Conservation (phyloP, 2,888 invertebrate genomes). For the Leptodirus hochenwartii region DNA sequence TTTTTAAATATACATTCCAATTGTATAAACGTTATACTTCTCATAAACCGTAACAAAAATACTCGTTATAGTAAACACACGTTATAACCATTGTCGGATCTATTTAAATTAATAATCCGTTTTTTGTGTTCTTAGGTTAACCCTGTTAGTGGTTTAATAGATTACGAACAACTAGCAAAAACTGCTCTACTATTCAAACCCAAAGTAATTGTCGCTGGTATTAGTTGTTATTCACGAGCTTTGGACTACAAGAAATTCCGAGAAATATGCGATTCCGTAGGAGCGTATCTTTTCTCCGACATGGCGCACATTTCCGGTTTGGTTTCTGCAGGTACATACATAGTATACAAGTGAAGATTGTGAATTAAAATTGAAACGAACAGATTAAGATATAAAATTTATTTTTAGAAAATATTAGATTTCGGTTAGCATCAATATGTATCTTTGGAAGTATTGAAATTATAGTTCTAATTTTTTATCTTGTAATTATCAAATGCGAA, state of each 20-base stretch:
- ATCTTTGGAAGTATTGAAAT: too few species aligned
- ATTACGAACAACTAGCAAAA: constrained; percentile 74
- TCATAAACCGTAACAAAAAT: too few species aligned
- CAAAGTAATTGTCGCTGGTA: constrained; percentile 80
- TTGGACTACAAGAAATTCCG: constrained; percentile 83
- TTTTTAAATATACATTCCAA: too few species aligned
- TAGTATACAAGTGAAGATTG: too few species aligned
- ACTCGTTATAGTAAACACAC: too few species aligned
- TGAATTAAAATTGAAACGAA: too few species aligned
- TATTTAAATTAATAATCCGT: constrained; percentile 22
- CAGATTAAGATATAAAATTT: too few species aligned
- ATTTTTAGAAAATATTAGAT: too few species aligned
- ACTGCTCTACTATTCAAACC: constrained; percentile 80
- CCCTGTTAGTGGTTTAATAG: constrained; percentile 68
- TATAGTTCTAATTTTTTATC: neutral
- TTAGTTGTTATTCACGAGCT: constrained; percentile 84
- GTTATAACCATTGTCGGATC: constrained; percentile 3
- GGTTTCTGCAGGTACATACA: constrained; percentile 59
- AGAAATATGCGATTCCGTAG: constrained; percentile 64
- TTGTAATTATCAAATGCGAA: too few species aligned
- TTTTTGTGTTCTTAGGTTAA: constrained; percentile 38
- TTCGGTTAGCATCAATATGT: too few species aligned
- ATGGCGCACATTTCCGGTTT: constrained; percentile 94
- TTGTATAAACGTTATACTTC: too few species aligned
- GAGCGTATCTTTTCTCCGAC: constrained; percentile 78